phyloP scores from a whole-genome alignment of 2,888 invertebrate genomes.

The Conops quadrifasciatus region DNA sequence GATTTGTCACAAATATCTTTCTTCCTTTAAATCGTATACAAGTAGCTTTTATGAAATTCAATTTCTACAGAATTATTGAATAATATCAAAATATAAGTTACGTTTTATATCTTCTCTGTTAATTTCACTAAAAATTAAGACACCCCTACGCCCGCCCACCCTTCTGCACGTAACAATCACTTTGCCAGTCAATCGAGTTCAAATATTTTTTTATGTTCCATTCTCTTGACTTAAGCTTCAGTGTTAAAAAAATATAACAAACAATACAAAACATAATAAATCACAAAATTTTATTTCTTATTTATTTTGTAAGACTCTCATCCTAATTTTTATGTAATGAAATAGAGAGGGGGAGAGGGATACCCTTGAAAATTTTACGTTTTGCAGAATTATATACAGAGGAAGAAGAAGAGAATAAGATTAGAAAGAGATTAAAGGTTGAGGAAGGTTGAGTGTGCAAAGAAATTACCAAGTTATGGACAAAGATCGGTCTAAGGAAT shows the following conservation, averaged over 20 bases:
- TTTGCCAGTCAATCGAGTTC: no score
- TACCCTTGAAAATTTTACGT: slow-evolving; percentile 11
- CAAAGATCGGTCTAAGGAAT: neutral
- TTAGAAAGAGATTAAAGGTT: neutral
- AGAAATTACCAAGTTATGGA: slow-evolving; percentile 26
- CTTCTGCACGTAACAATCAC: no score
- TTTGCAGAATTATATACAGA: neutral
- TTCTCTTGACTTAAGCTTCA: no score
- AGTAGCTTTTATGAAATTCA: no score
- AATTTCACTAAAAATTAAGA: no score
- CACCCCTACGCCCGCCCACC: no score
- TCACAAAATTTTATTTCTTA: neutral
- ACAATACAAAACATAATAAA: neutral
- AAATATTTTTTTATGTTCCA: no score
- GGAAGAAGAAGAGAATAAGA: neutral
- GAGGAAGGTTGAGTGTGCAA: neutral
- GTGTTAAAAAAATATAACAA: neutral
- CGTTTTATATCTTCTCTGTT: no score
- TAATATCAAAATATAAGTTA: no score
- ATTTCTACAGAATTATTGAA: no score
- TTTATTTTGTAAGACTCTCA: neutral
- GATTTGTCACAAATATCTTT: no score
- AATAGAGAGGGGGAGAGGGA: neutral
- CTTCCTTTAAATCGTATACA: no score
- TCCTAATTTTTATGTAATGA: neutral